A percentile compares a stretch with the other conserved stretches of the same genome.
These are phyloP conservation scores for Thryonomys swinderianus DNA, from an alignment of 2,113 vertebrate genomes.

Conservation along the genomic window DNA sequence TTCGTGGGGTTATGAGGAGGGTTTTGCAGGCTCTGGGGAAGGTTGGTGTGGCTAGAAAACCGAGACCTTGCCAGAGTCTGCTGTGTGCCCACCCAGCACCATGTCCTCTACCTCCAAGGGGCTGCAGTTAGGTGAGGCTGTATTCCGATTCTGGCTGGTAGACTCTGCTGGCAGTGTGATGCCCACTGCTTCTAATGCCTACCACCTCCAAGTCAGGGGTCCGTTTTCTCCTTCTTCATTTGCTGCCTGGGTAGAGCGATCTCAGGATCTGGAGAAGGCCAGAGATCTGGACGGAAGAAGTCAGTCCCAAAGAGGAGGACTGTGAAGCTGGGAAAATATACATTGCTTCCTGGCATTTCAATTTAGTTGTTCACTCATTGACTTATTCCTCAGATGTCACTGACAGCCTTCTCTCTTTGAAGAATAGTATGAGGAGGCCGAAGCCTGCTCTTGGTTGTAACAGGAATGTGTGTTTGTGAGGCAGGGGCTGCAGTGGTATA, in stretches of 20 bases:
- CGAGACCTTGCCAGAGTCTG: background rate
- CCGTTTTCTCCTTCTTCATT: background rate
- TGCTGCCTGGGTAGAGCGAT: background rate
- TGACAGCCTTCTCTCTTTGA: background rate
- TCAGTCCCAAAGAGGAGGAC: background rate
- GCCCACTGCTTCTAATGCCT: background rate
- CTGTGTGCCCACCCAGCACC: background rate
- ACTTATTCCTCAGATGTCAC: fast-evolving
- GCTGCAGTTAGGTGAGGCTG: too few species aligned
- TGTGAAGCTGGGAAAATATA: background rate
- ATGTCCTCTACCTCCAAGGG: background rate
- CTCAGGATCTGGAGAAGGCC: background rate
- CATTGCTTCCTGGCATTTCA: background rate
- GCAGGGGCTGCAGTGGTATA: background rate
- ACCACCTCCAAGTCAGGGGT: fast-evolving
- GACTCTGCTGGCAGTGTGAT: background rate
- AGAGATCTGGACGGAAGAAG: background rate
- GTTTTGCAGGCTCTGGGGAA: background rate
- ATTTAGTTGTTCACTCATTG: background rate
- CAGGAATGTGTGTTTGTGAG: background rate
- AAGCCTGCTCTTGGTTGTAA: background rate
- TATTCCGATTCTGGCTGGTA: background rate
- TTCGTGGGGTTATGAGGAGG: background rate
- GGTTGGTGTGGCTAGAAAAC: background rate
- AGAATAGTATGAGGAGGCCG: too few species aligned